These are phyloP conservation scores for Agrochola macilenta DNA, from an alignment of 2,888 invertebrate species.

Conservation along the genomic window DNA sequence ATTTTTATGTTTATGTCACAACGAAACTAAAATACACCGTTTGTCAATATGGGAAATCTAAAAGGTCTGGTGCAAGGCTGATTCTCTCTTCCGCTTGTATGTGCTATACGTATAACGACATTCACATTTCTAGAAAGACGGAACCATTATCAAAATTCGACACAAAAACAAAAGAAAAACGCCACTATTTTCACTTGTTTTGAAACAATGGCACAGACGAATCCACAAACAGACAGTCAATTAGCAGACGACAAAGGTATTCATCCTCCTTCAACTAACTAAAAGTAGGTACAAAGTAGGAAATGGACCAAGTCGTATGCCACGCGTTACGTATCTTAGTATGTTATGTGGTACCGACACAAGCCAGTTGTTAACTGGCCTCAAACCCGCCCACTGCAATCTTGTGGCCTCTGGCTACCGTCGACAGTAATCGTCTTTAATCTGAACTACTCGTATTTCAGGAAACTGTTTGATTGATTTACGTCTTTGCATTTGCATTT, in stretches of 20 bases:
- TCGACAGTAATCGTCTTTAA: neutral
- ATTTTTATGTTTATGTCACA: neutral
- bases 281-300: conserved; percentile 5
- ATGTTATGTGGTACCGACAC: conserved; percentile 1
- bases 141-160: too few relatives aligned
- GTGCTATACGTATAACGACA: neutral
- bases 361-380: conserved; percentile 17
- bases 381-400: conserved; percentile 10
- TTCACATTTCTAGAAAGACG: neutral
- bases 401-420: neutral
- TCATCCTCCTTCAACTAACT: neutral
- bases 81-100: neutral
- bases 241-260: neutral
- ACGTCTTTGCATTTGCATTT: neutral
- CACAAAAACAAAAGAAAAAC: neutral
- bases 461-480: conserved; percentile 9
- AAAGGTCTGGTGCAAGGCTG: neutral
- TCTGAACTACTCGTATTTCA: neutral
- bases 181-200: conserved; percentile 2
- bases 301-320: neutral
- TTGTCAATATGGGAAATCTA: neutral
- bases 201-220: neutral
- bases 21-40: neutral
- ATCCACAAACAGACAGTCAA: conserved; percentile 1
- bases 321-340: neutral